Conservation (phyloP, 2,888 invertebrate species). For the Cosmopolites sordidus region DNA sequence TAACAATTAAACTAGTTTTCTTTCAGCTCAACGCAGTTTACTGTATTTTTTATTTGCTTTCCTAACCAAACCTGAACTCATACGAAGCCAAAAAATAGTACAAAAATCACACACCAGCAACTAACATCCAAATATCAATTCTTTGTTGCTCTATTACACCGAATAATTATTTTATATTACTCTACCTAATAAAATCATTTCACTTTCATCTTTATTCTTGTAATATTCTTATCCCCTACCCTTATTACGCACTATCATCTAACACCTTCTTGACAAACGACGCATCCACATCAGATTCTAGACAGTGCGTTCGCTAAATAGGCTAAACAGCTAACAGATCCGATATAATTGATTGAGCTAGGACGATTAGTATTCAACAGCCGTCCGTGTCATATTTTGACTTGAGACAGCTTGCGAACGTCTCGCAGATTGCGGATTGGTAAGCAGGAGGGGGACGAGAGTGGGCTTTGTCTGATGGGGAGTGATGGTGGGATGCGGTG, state of each 20-base stretch:
- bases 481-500: not conserved
- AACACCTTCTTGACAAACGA: constrained; percentile 20
- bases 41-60: no score
- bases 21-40: no score
- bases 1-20: no score
- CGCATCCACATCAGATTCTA: constrained; percentile 16
- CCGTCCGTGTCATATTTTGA: constrained; percentile 27
- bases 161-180: no score
- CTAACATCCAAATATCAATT: no score
- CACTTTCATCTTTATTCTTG: no score
- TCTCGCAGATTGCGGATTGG: constrained; percentile 21
- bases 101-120: no score
- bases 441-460: not conserved
- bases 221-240: no score
- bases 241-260: not conserved
- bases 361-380: constrained; percentile 27
- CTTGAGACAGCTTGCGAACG: constrained; percentile 24
- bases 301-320: constrained; percentile 21
- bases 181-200: no score
- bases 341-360: constrained; percentile 27
- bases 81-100: no score
- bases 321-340: constrained; percentile 26
- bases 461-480: not conserved
- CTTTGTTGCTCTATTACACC: no score
- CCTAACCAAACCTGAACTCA: no score